A percentile compares a stretch with the other conserved stretches of the same genome.
These are phyloP conservation scores for Dolichomitus sp. DNA, from an alignment of 2,888 invertebrate genomes.

Conservation along the genomic window DNA sequence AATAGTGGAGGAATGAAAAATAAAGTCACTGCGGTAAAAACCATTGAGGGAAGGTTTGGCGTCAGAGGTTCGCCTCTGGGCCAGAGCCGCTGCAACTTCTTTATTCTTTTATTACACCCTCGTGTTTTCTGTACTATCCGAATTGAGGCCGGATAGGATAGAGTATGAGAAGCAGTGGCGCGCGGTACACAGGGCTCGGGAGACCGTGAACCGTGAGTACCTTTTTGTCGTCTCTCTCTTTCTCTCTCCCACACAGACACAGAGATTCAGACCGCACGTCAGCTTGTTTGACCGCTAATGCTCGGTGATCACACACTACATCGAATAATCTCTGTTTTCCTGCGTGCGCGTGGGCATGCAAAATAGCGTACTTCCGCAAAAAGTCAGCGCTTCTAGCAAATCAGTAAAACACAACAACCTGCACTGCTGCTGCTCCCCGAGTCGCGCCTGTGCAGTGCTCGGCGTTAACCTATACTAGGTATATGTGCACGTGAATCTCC, in stretches of 20 bases:
- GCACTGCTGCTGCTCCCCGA: conserved; percentile 48
- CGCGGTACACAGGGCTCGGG: conserved; percentile 13
- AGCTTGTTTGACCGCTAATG: conserved; percentile 3
- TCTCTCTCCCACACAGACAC: neutral
- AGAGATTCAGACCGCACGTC: neutral
- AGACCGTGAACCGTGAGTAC: conserved; percentile 36
- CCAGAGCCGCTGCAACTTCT: conserved; percentile 32
- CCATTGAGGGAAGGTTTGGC: conserved; percentile 24
- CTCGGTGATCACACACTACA: conserved; percentile 8
- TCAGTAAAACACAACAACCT: conserved; percentile 35
- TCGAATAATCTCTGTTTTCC: neutral
- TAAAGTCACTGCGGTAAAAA: conserved; percentile 33
- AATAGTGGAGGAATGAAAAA: conserved; percentile 10
- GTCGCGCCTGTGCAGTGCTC: conserved; percentile 58
- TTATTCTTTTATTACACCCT: conserved; percentile 40
- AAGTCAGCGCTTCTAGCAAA: neutral
- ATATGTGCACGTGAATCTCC: conserved; percentile 1
- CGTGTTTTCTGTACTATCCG: conserved; percentile 12
- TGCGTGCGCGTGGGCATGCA: neutral
- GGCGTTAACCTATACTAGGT: neutral
- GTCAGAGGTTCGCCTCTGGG: conserved; percentile 8
- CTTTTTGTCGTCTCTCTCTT: conserved; percentile 32
- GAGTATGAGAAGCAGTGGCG: neutral
- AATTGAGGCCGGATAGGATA: neutral
- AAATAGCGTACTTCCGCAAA: neutral